These are phyloP conservation scores for Zosterops hypoxanthus DNA, from an alignment of 2,113 vertebrate genomes.

Conservation along the genomic window DNA sequence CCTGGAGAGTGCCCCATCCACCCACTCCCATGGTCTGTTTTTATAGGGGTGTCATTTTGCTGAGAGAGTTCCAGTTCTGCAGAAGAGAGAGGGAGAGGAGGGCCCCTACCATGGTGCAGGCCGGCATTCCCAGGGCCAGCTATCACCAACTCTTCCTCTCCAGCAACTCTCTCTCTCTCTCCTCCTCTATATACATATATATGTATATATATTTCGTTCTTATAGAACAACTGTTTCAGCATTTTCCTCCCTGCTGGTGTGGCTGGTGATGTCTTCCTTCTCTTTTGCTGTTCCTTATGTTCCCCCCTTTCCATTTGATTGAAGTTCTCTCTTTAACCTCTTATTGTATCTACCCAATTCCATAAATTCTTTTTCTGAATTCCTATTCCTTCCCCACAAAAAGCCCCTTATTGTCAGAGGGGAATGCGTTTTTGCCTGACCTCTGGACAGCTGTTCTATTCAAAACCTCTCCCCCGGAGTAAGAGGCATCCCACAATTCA, in stretches of 20 bases:
- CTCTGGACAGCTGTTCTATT: slow-evolving; percentile 66
- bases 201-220: background rate
- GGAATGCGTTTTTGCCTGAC: background rate
- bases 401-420: slow-evolving; percentile 44
- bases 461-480: background rate
- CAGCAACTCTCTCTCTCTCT: background rate
- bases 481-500: slow-evolving; percentile 48
- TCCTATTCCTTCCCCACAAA: slow-evolving; percentile 33
- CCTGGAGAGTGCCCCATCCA: background rate
- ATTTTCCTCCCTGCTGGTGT: background rate
- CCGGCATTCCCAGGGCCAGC: background rate
- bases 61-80: background rate
- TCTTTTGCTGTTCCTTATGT: background rate
- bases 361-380: slow-evolving; percentile 39
- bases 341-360: slow-evolving; percentile 31
- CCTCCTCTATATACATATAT: background rate
- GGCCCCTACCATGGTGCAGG: rapidly evolving
- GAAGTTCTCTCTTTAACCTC: background rate
- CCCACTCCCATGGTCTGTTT: background rate
- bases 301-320: background rate
- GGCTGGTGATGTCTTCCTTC: background rate
- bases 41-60: background rate
- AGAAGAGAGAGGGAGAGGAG: background rate
- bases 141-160: rapidly evolving
- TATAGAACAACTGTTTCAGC: background rate